Percentiles rank a stretch among this genome's conserved stretches.
These are phyloP conservation scores for Dromius quadrimaculatus DNA, from an alignment of 2,888 invertebrate species.

Conservation along the genomic window DNA sequence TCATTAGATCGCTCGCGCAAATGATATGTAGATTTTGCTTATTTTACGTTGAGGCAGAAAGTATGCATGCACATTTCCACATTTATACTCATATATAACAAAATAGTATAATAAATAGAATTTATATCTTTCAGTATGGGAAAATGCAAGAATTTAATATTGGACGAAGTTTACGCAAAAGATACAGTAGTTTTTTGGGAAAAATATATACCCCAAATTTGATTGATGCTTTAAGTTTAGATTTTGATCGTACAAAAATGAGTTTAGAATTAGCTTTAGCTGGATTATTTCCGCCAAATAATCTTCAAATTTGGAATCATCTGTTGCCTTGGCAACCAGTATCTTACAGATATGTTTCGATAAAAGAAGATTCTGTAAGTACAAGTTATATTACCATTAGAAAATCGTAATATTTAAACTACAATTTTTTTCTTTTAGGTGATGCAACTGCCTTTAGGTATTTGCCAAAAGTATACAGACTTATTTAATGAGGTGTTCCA, in stretches of 20 bases:
- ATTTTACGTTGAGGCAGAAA: conserved; percentile 63
- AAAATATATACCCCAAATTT: conserved; percentile 70
- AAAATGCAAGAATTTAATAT: conserved; percentile 73
- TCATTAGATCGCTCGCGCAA: too few species aligned
- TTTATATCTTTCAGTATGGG: conserved; percentile 65
- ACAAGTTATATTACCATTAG: not conserved
- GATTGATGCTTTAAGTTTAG: conserved; percentile 71
- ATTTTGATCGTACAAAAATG: conserved; percentile 79
- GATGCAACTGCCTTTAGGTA: not conserved
- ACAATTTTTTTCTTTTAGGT: conserved; percentile 3
- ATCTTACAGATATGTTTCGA: conserved; percentile 58
- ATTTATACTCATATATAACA: too few species aligned
- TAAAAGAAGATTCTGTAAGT: conserved; percentile 58
- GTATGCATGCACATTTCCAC: conserved; percentile 66
- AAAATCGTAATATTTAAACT: conserved; percentile 7
- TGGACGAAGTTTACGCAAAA: conserved; percentile 73
- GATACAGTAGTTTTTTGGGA: conserved; percentile 73
- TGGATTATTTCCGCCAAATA: conserved; percentile 74
- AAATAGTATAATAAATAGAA: too few species aligned
- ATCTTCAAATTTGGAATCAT: conserved; percentile 70
- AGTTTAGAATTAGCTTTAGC: conserved; percentile 76
- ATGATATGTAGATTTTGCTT: too few species aligned
- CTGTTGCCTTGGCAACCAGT: conserved; percentile 60
- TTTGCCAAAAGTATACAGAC: conserved; percentile 18
- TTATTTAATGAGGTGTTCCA: not conserved